Percentiles rank a stretch among this genome's conserved stretches.
Conservation (phyloP, 2,888 invertebrate genomes). For the Rotaria socialis region DNA sequence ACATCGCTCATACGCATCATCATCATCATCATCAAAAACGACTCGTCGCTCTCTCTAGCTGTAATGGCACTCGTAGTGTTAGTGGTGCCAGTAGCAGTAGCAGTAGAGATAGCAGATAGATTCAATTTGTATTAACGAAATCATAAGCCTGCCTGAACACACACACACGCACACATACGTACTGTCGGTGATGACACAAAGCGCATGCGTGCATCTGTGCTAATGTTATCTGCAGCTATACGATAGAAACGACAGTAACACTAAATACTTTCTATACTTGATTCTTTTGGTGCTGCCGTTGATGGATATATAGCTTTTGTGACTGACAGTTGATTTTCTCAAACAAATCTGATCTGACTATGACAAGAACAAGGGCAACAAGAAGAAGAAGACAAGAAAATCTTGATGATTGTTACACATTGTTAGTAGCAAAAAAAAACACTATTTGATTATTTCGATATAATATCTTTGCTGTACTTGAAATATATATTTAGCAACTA, state of each 20-base stretch:
- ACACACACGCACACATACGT: not conserved
- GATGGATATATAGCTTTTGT: not conserved
- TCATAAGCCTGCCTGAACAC: not conserved
- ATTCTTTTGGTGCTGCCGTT: not conserved
- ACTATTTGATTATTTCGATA: not conserved
- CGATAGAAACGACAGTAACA: not conserved
- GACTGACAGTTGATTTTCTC: not conserved
- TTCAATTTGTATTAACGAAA: constrained; percentile 18
- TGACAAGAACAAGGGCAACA: not conserved
- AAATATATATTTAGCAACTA: not conserved
- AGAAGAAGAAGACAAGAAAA: not conserved
- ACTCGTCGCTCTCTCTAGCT: not conserved
- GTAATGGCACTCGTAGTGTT: too few relatives aligned
- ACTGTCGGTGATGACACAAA: not conserved
- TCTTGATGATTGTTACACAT: not conserved
- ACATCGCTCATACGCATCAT: constrained; percentile 23
- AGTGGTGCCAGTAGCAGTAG: not conserved
- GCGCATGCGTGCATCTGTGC: not conserved
- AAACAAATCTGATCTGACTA: not conserved
- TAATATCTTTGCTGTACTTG: not conserved
- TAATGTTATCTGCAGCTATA: not conserved
- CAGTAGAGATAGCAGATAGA: not conserved
- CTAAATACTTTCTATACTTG: not conserved
- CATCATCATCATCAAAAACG: constrained; percentile 26
- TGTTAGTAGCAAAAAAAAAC: not conserved